A percentile compares a stretch with the other conserved stretches of the same genome.
Evolutionary conservation across 2,797 vertebrate species (phyloP).

Genomic region (Nothura maculosa): DNA sequence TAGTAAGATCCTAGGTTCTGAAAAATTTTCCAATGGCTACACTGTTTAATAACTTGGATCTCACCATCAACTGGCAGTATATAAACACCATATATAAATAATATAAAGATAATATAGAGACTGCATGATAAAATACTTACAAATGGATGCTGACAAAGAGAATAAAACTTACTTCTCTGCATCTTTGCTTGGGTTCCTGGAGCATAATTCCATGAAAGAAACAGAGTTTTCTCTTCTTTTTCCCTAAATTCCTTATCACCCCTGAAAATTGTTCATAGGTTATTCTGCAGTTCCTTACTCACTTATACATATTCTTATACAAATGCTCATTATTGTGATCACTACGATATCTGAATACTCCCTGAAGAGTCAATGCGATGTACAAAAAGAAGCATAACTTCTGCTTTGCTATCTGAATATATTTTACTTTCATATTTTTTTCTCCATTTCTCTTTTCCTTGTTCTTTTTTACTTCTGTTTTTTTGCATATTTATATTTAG

Average conservation of each 20-base stretch:
- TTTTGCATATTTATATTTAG: conserved; percentile 44
- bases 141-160: background rate
- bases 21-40: background rate
- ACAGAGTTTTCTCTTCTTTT: background rate
- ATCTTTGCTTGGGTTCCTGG: background rate
- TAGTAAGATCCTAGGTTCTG: background rate
- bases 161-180: background rate
- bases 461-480: conserved; percentile 31
- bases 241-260: background rate
- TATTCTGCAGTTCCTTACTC: background rate
- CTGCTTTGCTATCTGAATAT: background rate
- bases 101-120: background rate
- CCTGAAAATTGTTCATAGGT: background rate
- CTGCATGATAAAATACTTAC: background rate
- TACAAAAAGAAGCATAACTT: background rate
- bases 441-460: background rate
- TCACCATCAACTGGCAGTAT: background rate
- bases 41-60: background rate
- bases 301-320: background rate
- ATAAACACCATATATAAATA: too few species aligned
- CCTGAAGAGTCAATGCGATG: background rate
- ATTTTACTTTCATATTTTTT: conserved; percentile 18
- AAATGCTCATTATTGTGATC: background rate
- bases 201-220: background rate
- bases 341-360: background rate